Evolutionary conservation across 2,888 invertebrate species (phyloP), one percentile per base, ranked within the genome.

Genomic region (Pachydiplax longipennis): DNA sequence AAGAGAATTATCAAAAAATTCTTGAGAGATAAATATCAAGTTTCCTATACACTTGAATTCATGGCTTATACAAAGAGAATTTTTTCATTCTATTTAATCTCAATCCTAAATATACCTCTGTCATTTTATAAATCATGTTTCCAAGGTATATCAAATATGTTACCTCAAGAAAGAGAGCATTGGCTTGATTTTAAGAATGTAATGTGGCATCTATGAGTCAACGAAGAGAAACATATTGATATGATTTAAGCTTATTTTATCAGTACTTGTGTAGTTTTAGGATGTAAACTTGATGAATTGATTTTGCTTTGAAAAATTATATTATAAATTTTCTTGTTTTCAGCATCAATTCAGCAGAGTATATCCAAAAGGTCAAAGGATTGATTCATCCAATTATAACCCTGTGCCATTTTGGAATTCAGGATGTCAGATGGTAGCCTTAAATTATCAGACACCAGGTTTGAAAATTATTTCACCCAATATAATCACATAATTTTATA

Each of bases 301-400:
- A 44, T 44, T 44, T 44, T 10, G 8, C 44, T 53, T 65, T 82
- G 31, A 53, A 83, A 15, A 35, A 40, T 10, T 61, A 61, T 90
- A 65, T 13, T n/a, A n/a, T n/a, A n/a, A n/a, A n/a, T 44, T 90
- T 91, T 90, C 91, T 90, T 91, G 65, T 90, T 92, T 92, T 81
- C 93, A 94, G 95, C 93, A 96, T 58, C 99, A 99, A 94, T 96
- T 99, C 91, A 99, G 98, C 93, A 96, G 99, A 61, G 98, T 99
- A 1, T 99, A 99, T 94, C 99, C 99, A 0, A 98, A 97, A 93
- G 97, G 99, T 0, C 98, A 98, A 93, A 95, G 99, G 90, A 96
- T 99, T 91, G 99, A 99, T 93, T 99, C 99, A 0, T 99, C 99
- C 0, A 99, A 99, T 94, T 99, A 99, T 94, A 98, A 97, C 94